Percentiles rank a stretch among this genome's conserved stretches.
Evolutionary conservation across 1,140 invertebrate species (phyloP).

Genomic region (Brachionus asplanchnoidis): DNA sequence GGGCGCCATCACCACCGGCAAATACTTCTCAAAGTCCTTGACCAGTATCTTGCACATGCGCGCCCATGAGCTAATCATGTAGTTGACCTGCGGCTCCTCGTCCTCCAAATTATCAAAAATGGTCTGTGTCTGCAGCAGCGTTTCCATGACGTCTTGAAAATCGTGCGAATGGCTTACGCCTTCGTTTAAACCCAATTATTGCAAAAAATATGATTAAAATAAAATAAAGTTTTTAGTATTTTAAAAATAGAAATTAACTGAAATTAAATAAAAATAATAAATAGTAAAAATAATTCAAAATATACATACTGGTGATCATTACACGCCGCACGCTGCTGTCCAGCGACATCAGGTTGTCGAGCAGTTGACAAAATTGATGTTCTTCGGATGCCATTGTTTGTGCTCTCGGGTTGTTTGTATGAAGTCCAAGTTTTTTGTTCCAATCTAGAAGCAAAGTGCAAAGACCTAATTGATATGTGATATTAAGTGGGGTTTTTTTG

Average conservation of each 20-base stretch:
- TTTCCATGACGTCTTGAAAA: constrained; percentile 91
- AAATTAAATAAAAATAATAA: no score
- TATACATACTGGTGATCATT: no score
- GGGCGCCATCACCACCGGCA: constrained; percentile 93
- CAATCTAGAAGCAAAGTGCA: neutral
- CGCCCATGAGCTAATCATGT: constrained; percentile 97
- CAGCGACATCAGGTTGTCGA: constrained; percentile 73
- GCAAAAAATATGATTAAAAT: no score
- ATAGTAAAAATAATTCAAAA: no score
- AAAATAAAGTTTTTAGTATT: no score
- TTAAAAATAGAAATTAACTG: no score
- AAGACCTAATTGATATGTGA: neutral
- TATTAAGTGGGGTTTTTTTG: no score
- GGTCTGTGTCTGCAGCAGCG: constrained; percentile 83
- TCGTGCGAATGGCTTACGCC: no score
- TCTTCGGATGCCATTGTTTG: constrained; percentile 63
- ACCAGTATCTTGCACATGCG: constrained; percentile 95
- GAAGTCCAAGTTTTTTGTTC: neutral
- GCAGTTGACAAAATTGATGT: constrained; percentile 76
- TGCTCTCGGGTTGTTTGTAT: no score
- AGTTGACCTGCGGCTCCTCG: constrained; percentile 88
- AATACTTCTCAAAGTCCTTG: constrained; percentile 87
- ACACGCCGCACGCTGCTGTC: constrained; percentile 79
- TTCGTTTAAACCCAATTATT: no score
- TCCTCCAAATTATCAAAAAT: constrained; percentile 63